Base-by-base conservation (phyloP, 2,888 invertebrate genomes). In the Trissoscelio sp. region DNA sequence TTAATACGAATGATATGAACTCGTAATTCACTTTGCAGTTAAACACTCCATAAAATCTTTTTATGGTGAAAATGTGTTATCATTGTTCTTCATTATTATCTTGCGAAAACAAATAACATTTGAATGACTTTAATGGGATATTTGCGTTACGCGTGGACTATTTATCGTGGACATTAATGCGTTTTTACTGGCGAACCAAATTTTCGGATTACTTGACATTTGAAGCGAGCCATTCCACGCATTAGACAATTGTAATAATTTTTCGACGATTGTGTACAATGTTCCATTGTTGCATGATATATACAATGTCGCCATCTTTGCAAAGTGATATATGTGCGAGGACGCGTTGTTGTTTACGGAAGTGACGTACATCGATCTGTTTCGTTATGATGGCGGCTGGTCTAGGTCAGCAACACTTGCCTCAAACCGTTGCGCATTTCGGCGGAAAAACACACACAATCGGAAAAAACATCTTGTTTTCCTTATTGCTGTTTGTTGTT, bases 331-430 rank as follows among this genome's bases (percentile, higher is more conserved):
- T 67, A 57, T 62, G 69, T 53, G 42, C 22, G 31, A 81, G 81
- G 79, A 64, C 16, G 22, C 55, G 78, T 42, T 69, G 83, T 85
- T 86, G 85, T 87, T 86, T 87, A 85, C 85, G 85, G 86, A 87
- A 86, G 84, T 85, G 83, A 86, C 83, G 84, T 80, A 83, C 83
- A 85, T 86, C 79, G 84, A 86, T 85, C 85, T 84, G 82, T 78
- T 80, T 66, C 77, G 58, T 46, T 69, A 53, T 39, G 69, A 75
- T 70, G 79, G 72, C 53, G 73, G 75, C 58, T 73, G 55, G 58
- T 83, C 80, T 77, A 81, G 83, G 75, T 83, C 82, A 73, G 69
- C 77, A 79, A 78, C 81, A 82, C 81, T 82, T 79, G 64, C 60
- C 55, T 51, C 55, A 22, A 66, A 42, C 51, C 58, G 58, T 22